Evolutionary conservation across 1,140 invertebrate genomes (phyloP).

Genomic region (Protaetia brevitarsis): DNA sequence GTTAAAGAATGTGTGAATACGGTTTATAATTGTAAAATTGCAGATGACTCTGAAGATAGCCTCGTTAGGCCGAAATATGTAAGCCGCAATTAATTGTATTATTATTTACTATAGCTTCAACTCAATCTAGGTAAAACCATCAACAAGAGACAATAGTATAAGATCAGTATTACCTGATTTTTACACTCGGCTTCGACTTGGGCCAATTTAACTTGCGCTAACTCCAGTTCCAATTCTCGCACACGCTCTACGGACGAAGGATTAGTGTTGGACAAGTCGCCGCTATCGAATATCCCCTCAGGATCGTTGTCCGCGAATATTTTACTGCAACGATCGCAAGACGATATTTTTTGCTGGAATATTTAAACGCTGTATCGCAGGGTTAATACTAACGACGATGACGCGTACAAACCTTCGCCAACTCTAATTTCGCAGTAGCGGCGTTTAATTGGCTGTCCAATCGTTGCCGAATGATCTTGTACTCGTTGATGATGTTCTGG

Average conservation of each 20-base stretch:
- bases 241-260: slow-evolving; percentile 61
- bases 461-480: slow-evolving; percentile 89
- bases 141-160: background rate
- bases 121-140: no score
- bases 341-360: slow-evolving; percentile 55
- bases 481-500: slow-evolving; percentile 78
- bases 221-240: slow-evolving; percentile 88
- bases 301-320: slow-evolving; percentile 37
- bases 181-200: slow-evolving; percentile 96
- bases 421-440: slow-evolving; percentile 56
- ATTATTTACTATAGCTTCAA: no score
- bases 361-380: background rate
- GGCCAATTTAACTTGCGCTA: slow-evolving; percentile 94
- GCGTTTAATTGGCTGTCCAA: slow-evolving; percentile 80
- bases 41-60: no score
- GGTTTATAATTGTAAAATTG: no score
- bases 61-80: no score
- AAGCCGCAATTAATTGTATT: no score
- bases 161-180: slow-evolving; percentile 69
- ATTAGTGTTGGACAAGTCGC: slow-evolving; percentile 48
- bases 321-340: slow-evolving; percentile 56
- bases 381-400: background rate
- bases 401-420: slow-evolving; percentile 55
- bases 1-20: no score
- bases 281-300: slow-evolving; percentile 30